A percentile compares a stretch with the other conserved stretches of the same genome.
Conservation (phyloP, 2,888 invertebrate genomes). For the Pristionchus entomophagus region DNA sequence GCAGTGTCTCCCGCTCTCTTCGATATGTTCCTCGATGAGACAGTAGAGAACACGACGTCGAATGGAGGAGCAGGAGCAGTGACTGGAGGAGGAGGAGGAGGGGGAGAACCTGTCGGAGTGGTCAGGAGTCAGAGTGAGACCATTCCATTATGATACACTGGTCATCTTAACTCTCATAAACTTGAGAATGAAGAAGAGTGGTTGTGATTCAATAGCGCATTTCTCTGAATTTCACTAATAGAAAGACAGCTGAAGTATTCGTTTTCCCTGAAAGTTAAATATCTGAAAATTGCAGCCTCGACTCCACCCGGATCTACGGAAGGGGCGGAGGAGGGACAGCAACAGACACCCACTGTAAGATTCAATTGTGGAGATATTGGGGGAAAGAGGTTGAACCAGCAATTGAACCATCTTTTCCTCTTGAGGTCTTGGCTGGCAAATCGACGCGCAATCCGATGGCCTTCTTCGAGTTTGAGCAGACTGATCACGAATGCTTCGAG, state of each 20-base stretch:
- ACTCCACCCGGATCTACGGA: constrained; percentile 7
- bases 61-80: neutral
- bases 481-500: constrained; percentile 84
- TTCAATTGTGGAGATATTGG: no score
- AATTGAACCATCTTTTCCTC: neutral
- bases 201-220: no score
- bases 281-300: neutral
- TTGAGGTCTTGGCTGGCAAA: neutral
- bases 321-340: neutral
- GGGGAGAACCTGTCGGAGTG: neutral
- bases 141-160: no score
- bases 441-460: constrained; percentile 49
- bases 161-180: no score
- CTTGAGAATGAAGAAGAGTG: no score
- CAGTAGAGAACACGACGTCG: neutral
- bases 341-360: constrained; percentile 4
- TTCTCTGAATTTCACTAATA: no score
- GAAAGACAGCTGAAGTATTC: no score
- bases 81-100: neutral
- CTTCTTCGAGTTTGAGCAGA: constrained; percentile 74
- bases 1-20: constrained; percentile 71
- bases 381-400: no score
- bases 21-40: constrained; percentile 66
- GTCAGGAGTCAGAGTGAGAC: constrained; percentile 44
- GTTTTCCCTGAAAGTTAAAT: neutral